Base-by-base conservation (phyloP, 2,113 vertebrate species). In the Rallus limicola region DNA sequence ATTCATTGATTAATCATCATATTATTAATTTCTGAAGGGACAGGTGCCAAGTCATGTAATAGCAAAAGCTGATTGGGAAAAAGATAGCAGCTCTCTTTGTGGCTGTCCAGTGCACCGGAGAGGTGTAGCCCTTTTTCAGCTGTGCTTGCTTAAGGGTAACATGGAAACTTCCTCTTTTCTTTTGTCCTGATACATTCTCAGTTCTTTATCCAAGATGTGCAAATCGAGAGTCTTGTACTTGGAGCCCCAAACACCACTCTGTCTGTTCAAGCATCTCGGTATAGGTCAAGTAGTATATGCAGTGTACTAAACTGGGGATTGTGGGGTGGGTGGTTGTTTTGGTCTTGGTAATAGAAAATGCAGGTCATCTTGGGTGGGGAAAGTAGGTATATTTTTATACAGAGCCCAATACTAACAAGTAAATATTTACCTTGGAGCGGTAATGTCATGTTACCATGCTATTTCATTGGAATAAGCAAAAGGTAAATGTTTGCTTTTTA, bases 251-350 rank as follows among this genome's bases (percentile, higher is more conserved):
- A 79, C 40, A 72, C 6, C 14, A 0, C 31, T 68, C 40, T 34
- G 20, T 75, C 7, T 52, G 33, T 93, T 89, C 86, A 33, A 72
- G 55, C 65, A 42, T 86, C 76, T 90, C 44, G 19, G 36, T 75
- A 79, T 86, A 93, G 83, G 16, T 82, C 44, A 24, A 44, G 71
- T 68, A 56, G 48, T 69, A 71, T 93, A 87, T 46, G 26, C 56
- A 81, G 24, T 1, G 2, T 78, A 25, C 92, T 96, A 96, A 97
- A 92, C 38, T 88, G 93, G 93, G 90, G 82, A 25, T 26, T 78
- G 74, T 72, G 81, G 36, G 77, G 77, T 93, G 90, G 86, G 96
- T 93, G 93, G 90, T 88, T 96, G 96, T 97, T 97, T 96, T 96
- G 85, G 48, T 78, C 86, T 84, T 55, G 62, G 86, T 93, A 89